Evolutionary conservation across 1,140 invertebrate genomes (phyloP).

Genomic region (Zaprionus capensis): DNA sequence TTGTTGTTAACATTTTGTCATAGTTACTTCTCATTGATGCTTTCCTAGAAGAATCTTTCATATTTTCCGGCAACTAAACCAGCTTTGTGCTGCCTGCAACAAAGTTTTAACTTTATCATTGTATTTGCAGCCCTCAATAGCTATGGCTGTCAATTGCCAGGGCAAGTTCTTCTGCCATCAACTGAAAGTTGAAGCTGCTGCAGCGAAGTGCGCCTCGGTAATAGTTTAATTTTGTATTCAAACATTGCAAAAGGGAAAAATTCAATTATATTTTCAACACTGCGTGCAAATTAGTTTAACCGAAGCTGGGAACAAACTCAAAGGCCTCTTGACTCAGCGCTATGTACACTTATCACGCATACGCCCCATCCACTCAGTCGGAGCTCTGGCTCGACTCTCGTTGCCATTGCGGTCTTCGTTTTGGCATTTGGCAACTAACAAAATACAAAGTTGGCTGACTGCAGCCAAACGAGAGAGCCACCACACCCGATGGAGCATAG

Average conservation of each 20-base stretch:
- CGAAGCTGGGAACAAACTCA: not conserved
- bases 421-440: conserved; percentile 33
- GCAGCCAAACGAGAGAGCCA: conserved; percentile 12
- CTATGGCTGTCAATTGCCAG: conserved; percentile 46
- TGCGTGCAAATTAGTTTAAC: conserved; percentile 9
- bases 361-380: conserved; percentile 51
- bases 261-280: conserved; percentile 1
- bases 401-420: conserved; percentile 63
- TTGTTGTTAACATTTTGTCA: not conserved
- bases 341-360: conserved; percentile 54
- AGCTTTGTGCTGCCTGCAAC: conserved; percentile 13
- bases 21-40: not conserved
- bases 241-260: conserved; percentile 1
- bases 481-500: conserved; percentile 20
- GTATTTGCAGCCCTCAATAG: conserved; percentile 43
- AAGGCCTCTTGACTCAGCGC: conserved; percentile 5
- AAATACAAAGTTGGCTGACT: conserved; percentile 51
- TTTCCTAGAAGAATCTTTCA: not conserved
- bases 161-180: not conserved
- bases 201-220: not conserved
- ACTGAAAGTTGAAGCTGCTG: not conserved
- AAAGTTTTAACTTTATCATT: conserved; percentile 58
- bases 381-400: conserved; percentile 46
- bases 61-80: not conserved
- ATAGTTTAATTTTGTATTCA: conserved; percentile 8